Evolutionary conservation across 2,113 vertebrate genomes (phyloP).

Genomic region (Corvus moneduloides): DNA sequence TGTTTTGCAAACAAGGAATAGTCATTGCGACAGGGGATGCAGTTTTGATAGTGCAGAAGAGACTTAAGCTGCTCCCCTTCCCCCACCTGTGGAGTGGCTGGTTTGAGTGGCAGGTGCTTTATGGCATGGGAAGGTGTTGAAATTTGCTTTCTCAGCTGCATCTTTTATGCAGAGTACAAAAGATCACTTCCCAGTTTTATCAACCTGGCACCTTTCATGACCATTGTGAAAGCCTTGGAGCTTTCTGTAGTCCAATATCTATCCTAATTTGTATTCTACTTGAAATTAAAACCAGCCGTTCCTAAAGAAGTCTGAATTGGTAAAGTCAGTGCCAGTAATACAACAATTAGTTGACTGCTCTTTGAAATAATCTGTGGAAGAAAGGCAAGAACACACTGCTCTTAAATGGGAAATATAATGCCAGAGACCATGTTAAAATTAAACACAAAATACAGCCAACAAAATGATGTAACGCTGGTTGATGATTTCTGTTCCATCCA

Average conservation of each 20-base stretch:
- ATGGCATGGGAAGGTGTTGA: background rate
- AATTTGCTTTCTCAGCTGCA: background rate
- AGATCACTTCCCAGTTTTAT: background rate
- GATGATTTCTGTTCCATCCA: background rate
- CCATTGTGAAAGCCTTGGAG: background rate
- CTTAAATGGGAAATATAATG: background rate
- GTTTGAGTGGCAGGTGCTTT: background rate
- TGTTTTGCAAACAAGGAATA: background rate
- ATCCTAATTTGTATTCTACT: background rate
- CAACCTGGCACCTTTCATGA: background rate
- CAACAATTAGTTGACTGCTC: background rate
- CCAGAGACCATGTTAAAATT: background rate
- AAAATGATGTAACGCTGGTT: background rate
- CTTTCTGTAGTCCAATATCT: background rate
- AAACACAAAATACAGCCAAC: background rate
- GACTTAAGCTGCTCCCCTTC: background rate
- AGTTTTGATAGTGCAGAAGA: background rate
- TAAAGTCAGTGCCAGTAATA: background rate
- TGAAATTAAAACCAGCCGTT: background rate
- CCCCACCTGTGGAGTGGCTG: accelerated
- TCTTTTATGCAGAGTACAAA: background rate
- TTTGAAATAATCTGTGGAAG: background rate
- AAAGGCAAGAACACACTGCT: background rate
- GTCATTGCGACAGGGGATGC: background rate
- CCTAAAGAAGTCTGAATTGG: background rate